Evolutionary conservation across 2,113 vertebrate genomes (phyloP).

Genomic region (Thomomys bottae): DNA sequence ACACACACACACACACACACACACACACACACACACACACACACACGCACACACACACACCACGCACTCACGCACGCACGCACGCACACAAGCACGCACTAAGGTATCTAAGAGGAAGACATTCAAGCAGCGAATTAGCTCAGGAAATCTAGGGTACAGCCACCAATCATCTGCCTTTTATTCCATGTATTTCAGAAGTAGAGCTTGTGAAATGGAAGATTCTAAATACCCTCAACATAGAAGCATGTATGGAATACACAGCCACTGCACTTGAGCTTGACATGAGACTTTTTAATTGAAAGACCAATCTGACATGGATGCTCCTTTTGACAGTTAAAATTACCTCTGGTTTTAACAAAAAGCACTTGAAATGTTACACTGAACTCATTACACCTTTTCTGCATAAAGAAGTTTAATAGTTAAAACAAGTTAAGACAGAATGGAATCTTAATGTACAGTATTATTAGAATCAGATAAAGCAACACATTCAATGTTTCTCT

Average conservation of each 20-base stretch:
- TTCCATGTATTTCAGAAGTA: conserved; percentile 62
- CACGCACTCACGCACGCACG: no score
- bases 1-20: no score
- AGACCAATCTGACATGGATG: conserved; percentile 80
- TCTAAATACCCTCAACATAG: conserved; percentile 70
- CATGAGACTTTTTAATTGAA: conserved; percentile 78
- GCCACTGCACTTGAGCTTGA: conserved; percentile 70
- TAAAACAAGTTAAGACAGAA: conserved; percentile 69
- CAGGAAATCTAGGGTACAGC: conserved; percentile 63
- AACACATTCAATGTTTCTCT: conserved; percentile 57
- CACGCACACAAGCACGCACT: no score
- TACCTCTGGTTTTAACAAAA: conserved; percentile 82
- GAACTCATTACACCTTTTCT: conserved; percentile 79
- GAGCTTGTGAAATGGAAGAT: conserved; percentile 57
- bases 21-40: no score
- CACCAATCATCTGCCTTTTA: conserved; percentile 52
- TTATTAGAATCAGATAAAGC: conserved; percentile 71
- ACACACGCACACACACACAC: no score
- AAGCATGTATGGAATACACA: conserved; percentile 61
- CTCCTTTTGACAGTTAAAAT: conserved; percentile 81
- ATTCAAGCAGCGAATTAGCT: background rate
- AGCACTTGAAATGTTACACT: conserved; percentile 71
- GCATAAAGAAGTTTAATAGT: conserved; percentile 74
- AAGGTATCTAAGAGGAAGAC: background rate
- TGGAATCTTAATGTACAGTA: conserved; percentile 70